Evolutionary conservation across 2,113 vertebrate species (phyloP), one percentile per base, ranked within the genome.

Genomic region (Pundamilia nyererei): DNA sequence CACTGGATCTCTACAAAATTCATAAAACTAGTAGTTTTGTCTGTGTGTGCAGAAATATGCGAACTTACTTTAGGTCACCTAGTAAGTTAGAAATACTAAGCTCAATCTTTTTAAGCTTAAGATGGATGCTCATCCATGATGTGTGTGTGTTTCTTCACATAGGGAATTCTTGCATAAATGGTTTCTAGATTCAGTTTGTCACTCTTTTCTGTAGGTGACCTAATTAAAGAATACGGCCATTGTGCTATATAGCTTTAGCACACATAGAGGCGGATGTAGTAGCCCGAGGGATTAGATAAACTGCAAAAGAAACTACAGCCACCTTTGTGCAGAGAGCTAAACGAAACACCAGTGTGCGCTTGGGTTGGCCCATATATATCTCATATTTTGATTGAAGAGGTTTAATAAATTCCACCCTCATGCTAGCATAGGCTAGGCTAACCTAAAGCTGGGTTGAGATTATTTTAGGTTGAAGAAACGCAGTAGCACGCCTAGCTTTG

Each of bases 401-500:
- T 79, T 40, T 70, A 65, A 81, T 86, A 31, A 77, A 51, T 26
- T 54, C 38, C 24, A 42, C 14, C 77, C 21, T 70, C 54, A 65
- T 83, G 79, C 89, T 75, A 40, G 53, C 47, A 19, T 77, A 45
- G 40, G 51, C 83, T 53, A 80, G 79, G 80, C 75, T 79, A 54
- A 85, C 54, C 80, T 77, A 15, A 80, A 88, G 49, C 56, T 49
- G 79, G n/a, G 38, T 84, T 68, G 12, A 88, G 88, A 87, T 93
- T 86, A 85, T 90, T 93, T 89, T 83, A 88, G 82, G 35, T 72
- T 70, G 89, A 93, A 89, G 94, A 94, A 88, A 85, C 96, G 95
- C 96, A 93, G 95, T 95, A 96, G 96, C 96, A 96, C 94, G 12
- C 81, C 82, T 85, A 33, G 89, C 81, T 91, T 56, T 89, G 58